Base-by-base conservation (phyloP, 2,797 vertebrate species). In the Gadopsis marmoratus region DNA sequence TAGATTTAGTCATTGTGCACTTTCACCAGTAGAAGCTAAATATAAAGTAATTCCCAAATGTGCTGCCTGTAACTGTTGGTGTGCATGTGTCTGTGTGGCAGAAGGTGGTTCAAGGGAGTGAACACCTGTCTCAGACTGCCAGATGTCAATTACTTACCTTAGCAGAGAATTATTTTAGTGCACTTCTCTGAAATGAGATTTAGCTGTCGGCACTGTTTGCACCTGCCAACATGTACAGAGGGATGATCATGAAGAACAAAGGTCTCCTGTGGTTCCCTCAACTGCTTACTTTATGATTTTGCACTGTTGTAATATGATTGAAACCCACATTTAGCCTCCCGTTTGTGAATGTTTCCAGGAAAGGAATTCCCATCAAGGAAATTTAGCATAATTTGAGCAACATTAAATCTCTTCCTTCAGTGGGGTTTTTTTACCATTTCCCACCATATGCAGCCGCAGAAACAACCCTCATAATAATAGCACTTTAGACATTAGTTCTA, bases 221-320 rank as follows among this genome's bases (percentile, higher is more conserved):
- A 7, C 88, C 84, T 83, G 86, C 84, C 81, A 87, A 82, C 64
- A 81, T 87, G 64, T 74, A 66, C 73, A 71, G 60, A 72, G 73
- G 26, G 54, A 74, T 70, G 73, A 81, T 81, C 31, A 23, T 54
- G 66, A 83, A 48, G 74, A 77, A 65, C 69, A 77, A 68, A 68
- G 64, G 71, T 83, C 81, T 86, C 67, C 47, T 59, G 62, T 65
- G 77, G 35, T 61, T 55, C 55, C 77, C 77, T 48, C 74, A 61
- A 64, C 72, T 72, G 78, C 70, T 53, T 83, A 66, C 76, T 79
- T 87, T 71, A 89, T 86, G 55, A 86, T 89, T 93, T 82, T 82
- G 47, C 23, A 41, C 72, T 85, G 78, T 78, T 81, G 71, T 75
- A 90, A 88, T 79, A 71, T 74, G 31, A 71, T 81, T 71, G 77